Conservation (phyloP, 1,140 invertebrate genomes). For the Schlechtendalia chinensis region DNA sequence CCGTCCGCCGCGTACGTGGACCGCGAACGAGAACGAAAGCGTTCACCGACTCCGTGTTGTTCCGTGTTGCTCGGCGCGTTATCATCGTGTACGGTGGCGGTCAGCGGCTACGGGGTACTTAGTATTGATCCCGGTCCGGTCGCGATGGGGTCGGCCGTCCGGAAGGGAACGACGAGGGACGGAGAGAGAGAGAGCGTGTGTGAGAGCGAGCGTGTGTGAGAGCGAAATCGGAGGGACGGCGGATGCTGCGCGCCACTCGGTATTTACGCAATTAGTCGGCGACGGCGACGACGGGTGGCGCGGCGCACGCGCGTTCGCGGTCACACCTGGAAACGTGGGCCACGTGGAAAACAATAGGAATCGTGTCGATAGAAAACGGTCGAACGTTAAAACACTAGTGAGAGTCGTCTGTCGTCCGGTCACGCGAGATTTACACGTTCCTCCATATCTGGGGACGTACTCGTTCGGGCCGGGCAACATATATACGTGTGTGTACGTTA, state of each 20-base stretch:
- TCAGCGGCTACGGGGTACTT: conserved; percentile 42
- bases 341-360: too few relatives aligned
- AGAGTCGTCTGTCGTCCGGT: conserved; percentile 17
- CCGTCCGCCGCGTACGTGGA: too few relatives aligned
- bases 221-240: not conserved
- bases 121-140: conserved; percentile 38
- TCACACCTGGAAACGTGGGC: conserved; percentile 24
- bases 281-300: not conserved
- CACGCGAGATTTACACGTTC: conserved; percentile 7
- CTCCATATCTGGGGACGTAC: too few relatives aligned
- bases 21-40: conserved; percentile 9
- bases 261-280: conserved; percentile 46
- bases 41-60: conserved; percentile 11
- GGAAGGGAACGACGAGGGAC: not conserved
- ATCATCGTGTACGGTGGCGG: too few relatives aligned
- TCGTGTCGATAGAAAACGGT: too few relatives aligned
- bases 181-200: too few relatives aligned
- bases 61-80: too few relatives aligned
- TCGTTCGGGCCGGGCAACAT: conserved; percentile 9
- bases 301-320: conserved; percentile 15
- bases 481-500: conserved; percentile 37
- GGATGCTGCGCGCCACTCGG: conserved; percentile 39
- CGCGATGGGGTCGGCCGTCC: not conserved
- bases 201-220: not conserved
- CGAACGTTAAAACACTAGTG: too few relatives aligned